A percentile compares a stretch with the other conserved stretches of the same genome.
phyloP scores from a whole-genome alignment of 2,888 invertebrate species.

The Mesoligia furuncula region DNA sequence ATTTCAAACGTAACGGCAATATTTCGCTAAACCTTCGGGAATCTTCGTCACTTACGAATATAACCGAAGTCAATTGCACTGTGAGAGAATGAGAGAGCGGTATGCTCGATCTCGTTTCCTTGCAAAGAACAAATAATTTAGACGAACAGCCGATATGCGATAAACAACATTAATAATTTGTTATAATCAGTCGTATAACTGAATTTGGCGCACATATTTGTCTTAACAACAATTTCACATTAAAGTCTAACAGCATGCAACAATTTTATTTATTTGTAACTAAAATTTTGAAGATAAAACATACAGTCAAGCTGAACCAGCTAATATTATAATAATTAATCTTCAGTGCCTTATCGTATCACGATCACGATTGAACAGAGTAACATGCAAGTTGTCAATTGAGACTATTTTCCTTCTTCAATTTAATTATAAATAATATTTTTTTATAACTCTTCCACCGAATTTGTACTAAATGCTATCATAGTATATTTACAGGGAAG shows the following conservation, averaged over 20 bases:
- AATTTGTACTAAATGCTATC: constrained; percentile 88
- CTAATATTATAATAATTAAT: constrained; percentile 43
- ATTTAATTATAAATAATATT: constrained; percentile 73
- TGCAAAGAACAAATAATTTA: constrained; percentile 34
- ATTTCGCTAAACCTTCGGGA: constrained; percentile 48
- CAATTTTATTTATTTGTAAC: constrained; percentile 51
- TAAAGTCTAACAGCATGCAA: constrained; percentile 58
- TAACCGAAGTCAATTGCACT: constrained; percentile 25
- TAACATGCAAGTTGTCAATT: constrained; percentile 63
- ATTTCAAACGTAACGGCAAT: constrained; percentile 57
- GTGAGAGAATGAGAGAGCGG: constrained; percentile 34
- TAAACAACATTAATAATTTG: constrained; percentile 21
- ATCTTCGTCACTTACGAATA: constrained; percentile 22
- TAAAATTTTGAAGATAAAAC: constrained; percentile 56
- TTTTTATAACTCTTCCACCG: constrained; percentile 81
- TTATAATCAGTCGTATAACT: constrained; percentile 31
- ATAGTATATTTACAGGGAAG: constrained; percentile 84
- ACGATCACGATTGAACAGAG: constrained; percentile 64
- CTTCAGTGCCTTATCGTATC: constrained; percentile 66
- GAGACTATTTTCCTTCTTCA: constrained; percentile 69
- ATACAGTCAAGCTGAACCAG: constrained; percentile 54
- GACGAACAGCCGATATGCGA: constrained; percentile 49
- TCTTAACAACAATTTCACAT: constrained; percentile 41
- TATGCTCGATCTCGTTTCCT: constrained; percentile 37
- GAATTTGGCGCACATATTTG: constrained; percentile 39